Evolutionary conservation across 2,888 invertebrate species (phyloP), one percentile per base, ranked within the genome.

Genomic region (Meliscaeva auricollis): DNA sequence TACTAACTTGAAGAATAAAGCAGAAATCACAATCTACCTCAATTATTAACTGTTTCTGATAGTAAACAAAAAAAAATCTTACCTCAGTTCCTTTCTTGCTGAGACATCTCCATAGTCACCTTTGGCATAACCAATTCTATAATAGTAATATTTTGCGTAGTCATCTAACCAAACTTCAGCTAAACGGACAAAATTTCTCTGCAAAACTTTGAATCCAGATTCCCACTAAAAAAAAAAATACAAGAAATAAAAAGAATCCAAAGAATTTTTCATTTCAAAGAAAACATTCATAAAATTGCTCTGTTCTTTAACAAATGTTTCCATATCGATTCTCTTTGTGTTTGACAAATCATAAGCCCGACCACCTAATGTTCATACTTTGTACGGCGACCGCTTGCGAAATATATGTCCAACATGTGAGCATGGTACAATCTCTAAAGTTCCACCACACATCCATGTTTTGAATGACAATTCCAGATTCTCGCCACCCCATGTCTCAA

Each of bases 381-480:
- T 98, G 93, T 99, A 99, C 0, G 99, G 99, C 13, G 98, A 98
- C 81, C 99, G 94, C 92, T 99, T 99, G 87, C 99, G 94, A 94
- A 99, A 99, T 91, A 99, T 99, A 93, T 99, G 99, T 4, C 99
- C 99, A 50, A 99, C 99, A 93, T 99, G 99, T 6, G 98, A 99
- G 92, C 99, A 99, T 1, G 99, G 99, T 30, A 99, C 96, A 88
- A 99, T 99, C 93, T 99, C 99, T 88, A 99, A 93, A 0, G 97
- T 97, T 56, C 99, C 99, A 74, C 99, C 99, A 91, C 99, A 99
- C 99, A 99, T 99, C 99, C 99, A 99, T 8, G 98, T 98, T 94
- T 99, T 99, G 92, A 99, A 99, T 0, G 99, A 99, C 22, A 99
- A 93, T 92, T 99, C 99, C 87, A 99, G 93, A 93, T 99, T 99